These are phyloP conservation scores for Chloropsis hardwickii DNA, from an alignment of 2,113 vertebrate species.

Conservation along the genomic window DNA sequence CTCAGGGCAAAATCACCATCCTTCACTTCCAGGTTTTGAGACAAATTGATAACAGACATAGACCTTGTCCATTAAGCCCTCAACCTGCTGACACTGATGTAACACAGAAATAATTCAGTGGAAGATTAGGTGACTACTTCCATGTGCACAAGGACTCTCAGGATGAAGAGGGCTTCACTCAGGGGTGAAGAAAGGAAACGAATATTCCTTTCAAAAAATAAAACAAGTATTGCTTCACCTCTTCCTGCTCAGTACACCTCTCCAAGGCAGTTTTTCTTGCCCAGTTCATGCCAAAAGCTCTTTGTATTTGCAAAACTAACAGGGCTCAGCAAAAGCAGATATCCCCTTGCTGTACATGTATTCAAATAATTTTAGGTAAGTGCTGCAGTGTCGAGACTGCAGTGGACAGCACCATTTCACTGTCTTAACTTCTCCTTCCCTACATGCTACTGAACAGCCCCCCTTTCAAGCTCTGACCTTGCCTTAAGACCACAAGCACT, in stretches of 20 bases:
- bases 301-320: background rate
- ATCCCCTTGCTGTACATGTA: fast-evolving
- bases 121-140: background rate
- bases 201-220: background rate
- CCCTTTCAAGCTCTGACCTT: background rate
- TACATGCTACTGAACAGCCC: background rate
- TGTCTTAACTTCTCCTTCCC: background rate
- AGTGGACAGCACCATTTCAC: background rate
- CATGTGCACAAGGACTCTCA: background rate
- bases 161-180: background rate
- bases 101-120: background rate
- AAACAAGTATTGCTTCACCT: background rate
- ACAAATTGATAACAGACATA: background rate
- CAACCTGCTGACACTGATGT: background rate
- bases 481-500: background rate
- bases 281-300: background rate
- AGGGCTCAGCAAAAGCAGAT: background rate
- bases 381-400: background rate
- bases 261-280: background rate
- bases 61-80: background rate
- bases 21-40: background rate
- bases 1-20: background rate
- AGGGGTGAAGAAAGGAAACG: background rate
- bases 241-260: background rate
- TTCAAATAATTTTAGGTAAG: background rate